phyloP scores from a whole-genome alignment of 2,888 invertebrate species.

The Drosophila siamana region DNA sequence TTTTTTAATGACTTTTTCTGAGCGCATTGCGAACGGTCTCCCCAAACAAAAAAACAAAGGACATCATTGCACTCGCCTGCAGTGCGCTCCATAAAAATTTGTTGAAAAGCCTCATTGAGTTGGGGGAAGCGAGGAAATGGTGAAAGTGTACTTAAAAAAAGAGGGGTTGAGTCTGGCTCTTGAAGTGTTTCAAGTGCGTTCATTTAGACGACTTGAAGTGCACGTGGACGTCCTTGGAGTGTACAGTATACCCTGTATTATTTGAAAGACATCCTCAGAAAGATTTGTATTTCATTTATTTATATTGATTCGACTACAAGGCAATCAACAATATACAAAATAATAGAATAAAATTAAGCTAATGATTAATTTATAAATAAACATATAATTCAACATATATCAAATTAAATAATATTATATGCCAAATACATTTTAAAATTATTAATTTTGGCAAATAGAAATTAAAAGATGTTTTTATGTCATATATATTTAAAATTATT shows the following conservation, averaged over 20 bases:
- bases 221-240: conserved; percentile 24
- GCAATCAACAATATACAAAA: no score
- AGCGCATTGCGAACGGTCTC: neutral
- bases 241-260: neutral
- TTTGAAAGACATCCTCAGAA: neutral
- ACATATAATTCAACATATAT: no score
- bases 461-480: no score
- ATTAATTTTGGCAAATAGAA: no score
- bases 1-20: conserved; percentile 63
- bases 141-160: neutral
- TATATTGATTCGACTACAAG: no score
- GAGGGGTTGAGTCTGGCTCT: neutral
- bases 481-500: no score
- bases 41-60: conserved; percentile 21
- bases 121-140: neutral
- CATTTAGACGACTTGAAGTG: conserved; percentile 50
- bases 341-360: no score
- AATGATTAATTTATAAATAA: no score
- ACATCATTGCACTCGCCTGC: conserved; percentile 38
- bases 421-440: neutral
- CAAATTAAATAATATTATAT: no score
- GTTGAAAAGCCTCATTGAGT: conserved; percentile 16
- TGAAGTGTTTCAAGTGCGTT: conserved; percentile 42
- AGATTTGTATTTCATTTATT: no score
- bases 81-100: conserved; percentile 24